Evolutionary conservation across 2,888 invertebrate genomes (phyloP), one percentile per base, ranked within the genome.

Genomic region (Cephus runcator): DNA sequence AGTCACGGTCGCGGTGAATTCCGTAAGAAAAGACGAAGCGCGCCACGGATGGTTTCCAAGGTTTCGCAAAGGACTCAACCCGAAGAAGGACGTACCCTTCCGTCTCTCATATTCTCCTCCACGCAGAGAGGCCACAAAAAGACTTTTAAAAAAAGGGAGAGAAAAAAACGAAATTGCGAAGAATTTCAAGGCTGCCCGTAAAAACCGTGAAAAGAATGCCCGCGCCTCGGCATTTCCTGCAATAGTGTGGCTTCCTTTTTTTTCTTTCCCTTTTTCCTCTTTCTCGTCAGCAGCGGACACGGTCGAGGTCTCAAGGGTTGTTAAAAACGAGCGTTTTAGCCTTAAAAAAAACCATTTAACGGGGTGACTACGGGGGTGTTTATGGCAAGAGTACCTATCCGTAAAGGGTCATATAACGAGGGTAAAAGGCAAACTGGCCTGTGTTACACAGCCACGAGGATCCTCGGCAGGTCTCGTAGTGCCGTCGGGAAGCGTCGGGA

Each of bases 221-320:
- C 84, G 81, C 79, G 81, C 79, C 76, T 73, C 81, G 83, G 84
- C 86, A 83, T 84, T 91, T 91, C 91, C 91, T 90, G 88, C 89
- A 91, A 91, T 88, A 90, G 86, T 87, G 88, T 83, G 89, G 90
- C 87, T 87, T 88, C 86, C 87, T 81, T 88, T 81, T 82, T 81
- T 84, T 86, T 77, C 84, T 81, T 79, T 80, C 56, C 23, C 23
- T 56, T 56, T 56, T 56, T 23, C 23, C 56, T 56, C 56, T 9
- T 80, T 78, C 77, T 34, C 36, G 77, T 78, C 76, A 80, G 73
- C 77, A 36, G 34, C 69, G 34, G 73, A 79, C 77, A 76, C 56
- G 75, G 79, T 79, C 82, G 83, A 82, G 86, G 86, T 86, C 88
- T 88, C 86, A 90, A 90, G 90, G 90, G 90, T 91, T 91, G 89